Conservation (phyloP, 1,140 invertebrate species). For the Arctopsyche grandis region DNA sequence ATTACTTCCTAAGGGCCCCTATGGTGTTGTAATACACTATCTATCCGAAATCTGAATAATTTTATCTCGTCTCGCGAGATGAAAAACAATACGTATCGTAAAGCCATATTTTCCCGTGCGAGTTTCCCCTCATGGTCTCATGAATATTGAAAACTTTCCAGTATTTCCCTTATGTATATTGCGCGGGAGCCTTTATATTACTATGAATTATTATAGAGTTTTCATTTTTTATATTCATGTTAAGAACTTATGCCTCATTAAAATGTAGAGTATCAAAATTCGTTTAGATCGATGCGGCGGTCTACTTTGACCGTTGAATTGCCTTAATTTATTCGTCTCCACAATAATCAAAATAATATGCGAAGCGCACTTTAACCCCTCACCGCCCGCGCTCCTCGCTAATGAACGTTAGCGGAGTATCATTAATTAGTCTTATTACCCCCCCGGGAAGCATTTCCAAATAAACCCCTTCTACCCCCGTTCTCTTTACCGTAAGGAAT, state of each 20-base stretch:
- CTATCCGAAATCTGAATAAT: constrained; percentile 35
- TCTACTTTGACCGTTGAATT: constrained; percentile 19
- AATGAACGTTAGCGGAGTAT: constrained; percentile 54
- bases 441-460: constrained; percentile 50
- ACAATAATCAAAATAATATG: constrained; percentile 54
- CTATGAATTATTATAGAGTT: background rate
- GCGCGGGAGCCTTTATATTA: background rate
- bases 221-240: background rate
- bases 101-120: background rate
- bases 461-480: constrained; percentile 47
- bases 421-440: constrained; percentile 55
- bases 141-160: no score
- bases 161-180: background rate
- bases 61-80: constrained; percentile 26
- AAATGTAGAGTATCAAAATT: no score
- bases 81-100: constrained; percentile 15
- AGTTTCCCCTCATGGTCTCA: background rate
- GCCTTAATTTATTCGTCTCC: constrained; percentile 39
- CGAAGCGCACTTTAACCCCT: constrained; percentile 43
- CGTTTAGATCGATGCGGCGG: background rate
- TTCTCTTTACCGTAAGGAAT: constrained; percentile 22
- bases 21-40: constrained; percentile 32
- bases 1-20: constrained; percentile 40
- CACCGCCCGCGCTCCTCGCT: constrained; percentile 45
- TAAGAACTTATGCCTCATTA: no score